These are phyloP conservation scores for Monopterus albus DNA, from an alignment of 2,113 vertebrate species.

Conservation along the genomic window DNA sequence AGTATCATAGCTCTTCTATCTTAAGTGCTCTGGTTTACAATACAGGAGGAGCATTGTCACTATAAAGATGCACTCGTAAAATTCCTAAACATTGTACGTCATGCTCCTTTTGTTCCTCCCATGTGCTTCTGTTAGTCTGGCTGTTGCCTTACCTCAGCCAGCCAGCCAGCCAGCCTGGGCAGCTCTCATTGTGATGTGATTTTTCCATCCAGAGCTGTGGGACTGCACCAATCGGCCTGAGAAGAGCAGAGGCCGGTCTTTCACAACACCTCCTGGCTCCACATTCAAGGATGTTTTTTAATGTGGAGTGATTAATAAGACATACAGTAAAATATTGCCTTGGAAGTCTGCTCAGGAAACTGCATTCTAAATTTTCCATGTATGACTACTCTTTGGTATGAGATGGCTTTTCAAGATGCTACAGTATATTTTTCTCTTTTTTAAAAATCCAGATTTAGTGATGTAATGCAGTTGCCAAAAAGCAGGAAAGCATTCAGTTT, in stretches of 20 bases:
- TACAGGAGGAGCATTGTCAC: background rate
- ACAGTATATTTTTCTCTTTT: slow-evolving; percentile 25
- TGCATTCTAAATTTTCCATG: slow-evolving; percentile 69
- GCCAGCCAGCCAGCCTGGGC: slow-evolving; percentile 27
- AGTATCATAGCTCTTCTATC: no score
- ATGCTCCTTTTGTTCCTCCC: slow-evolving; percentile 4
- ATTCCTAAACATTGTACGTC: slow-evolving; percentile 10
- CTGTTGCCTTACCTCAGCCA: background rate
- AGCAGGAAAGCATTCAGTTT: slow-evolving; percentile 12
- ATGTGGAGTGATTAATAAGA: slow-evolving; percentile 66
- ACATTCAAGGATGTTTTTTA: slow-evolving; percentile 55
- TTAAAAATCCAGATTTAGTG: slow-evolving; percentile 50
- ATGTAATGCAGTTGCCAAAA: slow-evolving; percentile 31
- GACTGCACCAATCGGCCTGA: slow-evolving; percentile 41
- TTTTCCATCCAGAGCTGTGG: slow-evolving; percentile 64
- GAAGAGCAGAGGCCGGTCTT: slow-evolving; percentile 30
- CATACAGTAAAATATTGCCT: slow-evolving; percentile 63
- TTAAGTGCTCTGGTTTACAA: no score
- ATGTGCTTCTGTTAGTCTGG: slow-evolving; percentile 46
- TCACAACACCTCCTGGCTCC: slow-evolving; percentile 53
- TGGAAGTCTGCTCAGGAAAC: slow-evolving; percentile 55
- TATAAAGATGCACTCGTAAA: slow-evolving; percentile 1
- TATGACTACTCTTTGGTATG: slow-evolving; percentile 54
- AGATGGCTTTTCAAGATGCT: slow-evolving; percentile 79
- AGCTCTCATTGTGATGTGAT: slow-evolving; percentile 57